Evolutionary conservation across 1,140 invertebrate genomes (phyloP), one percentile per base, ranked within the genome.

Genomic region (Pissodes strobi): DNA sequence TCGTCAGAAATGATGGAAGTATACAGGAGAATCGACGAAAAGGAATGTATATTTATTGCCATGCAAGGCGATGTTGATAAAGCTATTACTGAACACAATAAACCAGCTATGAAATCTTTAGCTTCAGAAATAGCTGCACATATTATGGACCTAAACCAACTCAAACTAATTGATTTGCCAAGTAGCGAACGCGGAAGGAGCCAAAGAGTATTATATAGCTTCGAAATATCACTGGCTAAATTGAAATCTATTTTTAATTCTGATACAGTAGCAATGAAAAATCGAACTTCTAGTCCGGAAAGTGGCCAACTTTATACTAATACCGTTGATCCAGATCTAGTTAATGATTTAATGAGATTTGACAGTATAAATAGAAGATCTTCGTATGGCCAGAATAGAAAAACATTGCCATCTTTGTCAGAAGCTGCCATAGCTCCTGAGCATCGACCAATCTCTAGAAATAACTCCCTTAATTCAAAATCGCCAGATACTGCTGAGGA

Each of bases 131-230:
- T 62, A 18, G 18, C 48, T 2, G 59, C 48, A 12, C 59, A 62
- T 21, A 39, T 62, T 19, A 17, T 62, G 10, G 59, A 62, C 17
- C 18, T 62, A 18, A 39, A 62, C 3, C 59, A 62, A 34, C 5
- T 52, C 1, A 38, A 41, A 55, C 1, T 38, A 1, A 23, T 41
- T 10, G 19, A 60, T 8, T 2, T 60, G 10, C 21, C 43, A 9
- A 37, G 18, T 10, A 13, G 5, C 3, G 43, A 60, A 23, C 27
- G 43, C 2, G 57, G 57, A 13, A n/a, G 57, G 22, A 12, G 3
- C 9, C 15, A 49, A 19, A 48, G 18, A 22, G 9, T 60, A 12
- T 17, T 34, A n/a, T 25, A 60, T n/a, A 60, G 22, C 37, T 62
- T 52, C 19, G 59, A 62, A 52, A 51, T 62, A 17, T 38, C 48